Evolutionary conservation across 2,888 invertebrate genomes (phyloP).

Genomic region (Spicauda simplicius): DNA sequence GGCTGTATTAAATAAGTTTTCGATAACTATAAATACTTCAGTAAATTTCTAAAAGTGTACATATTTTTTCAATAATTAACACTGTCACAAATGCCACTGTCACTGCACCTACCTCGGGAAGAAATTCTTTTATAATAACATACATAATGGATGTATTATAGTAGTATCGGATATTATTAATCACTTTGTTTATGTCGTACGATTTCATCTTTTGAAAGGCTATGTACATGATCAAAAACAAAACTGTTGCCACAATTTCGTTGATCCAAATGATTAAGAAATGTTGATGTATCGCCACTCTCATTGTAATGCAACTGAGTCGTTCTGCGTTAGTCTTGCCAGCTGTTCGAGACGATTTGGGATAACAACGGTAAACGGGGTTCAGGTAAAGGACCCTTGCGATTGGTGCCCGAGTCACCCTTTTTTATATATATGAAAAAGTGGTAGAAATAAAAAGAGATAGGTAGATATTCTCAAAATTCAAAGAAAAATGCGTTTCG

Average conservation of each 20-base stretch:
- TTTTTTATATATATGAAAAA: constrained; percentile 7
- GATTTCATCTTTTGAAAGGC: constrained; percentile 54
- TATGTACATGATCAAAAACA: constrained; percentile 51
- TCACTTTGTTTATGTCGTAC: constrained; percentile 47
- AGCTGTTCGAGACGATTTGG: constrained; percentile 39
- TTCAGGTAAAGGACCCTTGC: constrained; percentile 62
- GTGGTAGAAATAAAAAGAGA: constrained; percentile 10
- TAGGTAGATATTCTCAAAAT: background rate
- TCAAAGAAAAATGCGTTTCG: background rate
- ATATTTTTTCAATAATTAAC: no score
- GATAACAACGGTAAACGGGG: constrained; percentile 43
- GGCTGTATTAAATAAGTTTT: constrained; percentile 55
- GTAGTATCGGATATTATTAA: constrained; percentile 50
- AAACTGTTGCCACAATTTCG: constrained; percentile 48
- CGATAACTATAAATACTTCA: no score
- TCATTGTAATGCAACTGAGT: constrained; percentile 22
- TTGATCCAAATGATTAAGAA: constrained; percentile 36
- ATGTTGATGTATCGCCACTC: constrained; percentile 34
- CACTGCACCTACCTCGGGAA: no score
- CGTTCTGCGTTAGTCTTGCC: constrained; percentile 30
- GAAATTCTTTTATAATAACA: no score
- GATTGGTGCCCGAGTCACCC: constrained; percentile 47
- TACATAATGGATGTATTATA: no score
- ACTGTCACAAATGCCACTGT: no score
- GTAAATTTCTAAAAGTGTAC: no score